A percentile compares a stretch with the other conserved stretches of the same genome.
These are phyloP conservation scores for Chironomus riparius DNA, from an alignment of 2,888 invertebrate genomes.

Conservation along the genomic window DNA sequence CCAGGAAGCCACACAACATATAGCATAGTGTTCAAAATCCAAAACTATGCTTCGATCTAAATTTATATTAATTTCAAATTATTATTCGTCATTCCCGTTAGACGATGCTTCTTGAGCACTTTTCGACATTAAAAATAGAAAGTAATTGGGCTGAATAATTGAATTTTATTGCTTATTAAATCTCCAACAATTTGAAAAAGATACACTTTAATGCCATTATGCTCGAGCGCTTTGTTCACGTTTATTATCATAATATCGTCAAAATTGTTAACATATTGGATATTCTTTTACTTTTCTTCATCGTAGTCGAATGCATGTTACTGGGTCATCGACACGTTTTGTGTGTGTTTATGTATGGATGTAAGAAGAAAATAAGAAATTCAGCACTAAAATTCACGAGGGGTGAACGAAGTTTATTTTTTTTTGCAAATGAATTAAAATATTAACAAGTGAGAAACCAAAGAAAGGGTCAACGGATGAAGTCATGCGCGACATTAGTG, in stretches of 20 bases:
- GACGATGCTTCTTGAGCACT: not conserved
- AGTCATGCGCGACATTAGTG: not conserved
- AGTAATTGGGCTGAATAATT: not conserved
- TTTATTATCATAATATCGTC: too few relatives aligned
- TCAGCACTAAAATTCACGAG: too few relatives aligned
- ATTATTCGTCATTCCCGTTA: not conserved
- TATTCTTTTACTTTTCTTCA: not conserved
- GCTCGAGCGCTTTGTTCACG: too few relatives aligned
- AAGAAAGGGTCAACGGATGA: not conserved
- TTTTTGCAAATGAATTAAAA: not conserved
- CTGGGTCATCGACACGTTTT: not conserved
- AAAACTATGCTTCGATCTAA: not conserved
- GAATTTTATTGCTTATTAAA: not conserved
- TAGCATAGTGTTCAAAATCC: too few relatives aligned
- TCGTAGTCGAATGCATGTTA: not conserved
- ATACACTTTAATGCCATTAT: too few relatives aligned
- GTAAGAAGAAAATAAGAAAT: not conserved
- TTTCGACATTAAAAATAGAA: not conserved
- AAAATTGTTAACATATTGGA: not conserved
- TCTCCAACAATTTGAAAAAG: not conserved
- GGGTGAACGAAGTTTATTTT: not conserved
- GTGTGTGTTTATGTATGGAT: not conserved
- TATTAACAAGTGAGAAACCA: not conserved
- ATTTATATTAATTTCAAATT: not conserved
- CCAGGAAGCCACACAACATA: too few relatives aligned